Evolutionary conservation across 2,797 vertebrate species (phyloP).

Genomic region (Monodelphis domestica): DNA sequence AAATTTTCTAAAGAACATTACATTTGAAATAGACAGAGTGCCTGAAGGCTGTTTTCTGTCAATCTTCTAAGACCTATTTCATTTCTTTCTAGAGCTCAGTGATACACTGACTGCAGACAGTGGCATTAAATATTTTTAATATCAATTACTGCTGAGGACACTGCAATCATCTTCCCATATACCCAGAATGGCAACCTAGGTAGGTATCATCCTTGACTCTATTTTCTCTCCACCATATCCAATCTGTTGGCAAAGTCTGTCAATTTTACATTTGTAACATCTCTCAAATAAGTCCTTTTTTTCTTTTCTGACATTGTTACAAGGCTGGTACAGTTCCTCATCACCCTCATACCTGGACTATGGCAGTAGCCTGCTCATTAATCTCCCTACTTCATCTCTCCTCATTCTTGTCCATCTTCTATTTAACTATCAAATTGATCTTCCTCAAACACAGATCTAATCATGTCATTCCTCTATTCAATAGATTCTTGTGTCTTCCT

Average conservation of each 20-base stretch:
- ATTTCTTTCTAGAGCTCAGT: conserved; percentile 36
- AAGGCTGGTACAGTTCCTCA: not conserved
- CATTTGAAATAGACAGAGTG: conserved; percentile 59
- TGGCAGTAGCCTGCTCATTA: not conserved
- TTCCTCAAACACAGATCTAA: not conserved
- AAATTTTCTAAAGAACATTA: conserved; percentile 48
- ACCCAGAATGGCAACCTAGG: not conserved
- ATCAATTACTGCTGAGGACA: not conserved
- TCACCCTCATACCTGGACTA: not conserved
- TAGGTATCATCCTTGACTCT: not conserved
- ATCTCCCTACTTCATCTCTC: not conserved
- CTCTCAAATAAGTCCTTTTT: not conserved
- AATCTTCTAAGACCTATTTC: conserved; percentile 23
- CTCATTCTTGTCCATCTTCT: not conserved
- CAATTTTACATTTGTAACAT: not conserved
- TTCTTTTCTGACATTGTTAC: not conserved
- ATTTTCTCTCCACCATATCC: not conserved
- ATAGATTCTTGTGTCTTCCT: no score
- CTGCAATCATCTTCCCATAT: not conserved
- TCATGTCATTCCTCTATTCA: no score
- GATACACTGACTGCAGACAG: conserved; percentile 45
- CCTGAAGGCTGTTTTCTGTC: conserved; percentile 34
- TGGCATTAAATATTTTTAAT: conserved; percentile 31
- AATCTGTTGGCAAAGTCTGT: not conserved
- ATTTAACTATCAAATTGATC: not conserved